Percentiles rank a stretch among this genome's conserved stretches.
These are phyloP conservation scores for Hyposoter didymator DNA, from an alignment of 2,888 invertebrate species.

Conservation along the genomic window DNA sequence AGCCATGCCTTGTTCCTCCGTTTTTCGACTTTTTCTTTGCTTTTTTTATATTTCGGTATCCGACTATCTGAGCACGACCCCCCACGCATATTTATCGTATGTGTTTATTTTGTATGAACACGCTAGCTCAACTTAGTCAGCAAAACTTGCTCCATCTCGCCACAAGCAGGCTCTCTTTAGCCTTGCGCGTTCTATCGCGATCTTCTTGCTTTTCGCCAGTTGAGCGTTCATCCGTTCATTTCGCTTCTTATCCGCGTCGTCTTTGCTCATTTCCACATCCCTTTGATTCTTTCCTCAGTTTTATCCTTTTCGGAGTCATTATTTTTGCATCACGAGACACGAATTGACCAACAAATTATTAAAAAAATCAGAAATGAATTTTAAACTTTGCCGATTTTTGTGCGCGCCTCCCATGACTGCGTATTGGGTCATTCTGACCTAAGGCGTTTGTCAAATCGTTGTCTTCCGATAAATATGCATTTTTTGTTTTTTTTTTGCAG, in stretches of 20 bases:
- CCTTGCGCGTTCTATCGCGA: slow-evolving; percentile 37
- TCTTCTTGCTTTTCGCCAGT: slow-evolving; percentile 20
- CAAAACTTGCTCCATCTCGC: slow-evolving; percentile 34
- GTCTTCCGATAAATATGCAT: no score
- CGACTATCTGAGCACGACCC: slow-evolving; percentile 55
- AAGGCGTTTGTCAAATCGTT: no score
- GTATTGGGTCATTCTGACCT: no score
- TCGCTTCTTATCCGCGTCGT: background rate
- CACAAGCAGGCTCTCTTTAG: background rate
- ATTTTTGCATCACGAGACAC: background rate
- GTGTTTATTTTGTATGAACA: slow-evolving; percentile 40
- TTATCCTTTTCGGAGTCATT: background rate
- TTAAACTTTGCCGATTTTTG: no score
- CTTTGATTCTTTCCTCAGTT: background rate
- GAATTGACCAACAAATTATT: background rate
- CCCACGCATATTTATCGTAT: slow-evolving; percentile 50
- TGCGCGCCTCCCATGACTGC: no score
- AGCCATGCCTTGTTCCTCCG: slow-evolving; percentile 71
- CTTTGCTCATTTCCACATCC: background rate
- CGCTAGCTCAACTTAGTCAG: slow-evolving; percentile 20
- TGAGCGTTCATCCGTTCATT: slow-evolving; percentile 7
- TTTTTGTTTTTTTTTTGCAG: no score
- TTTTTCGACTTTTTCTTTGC: slow-evolving; percentile 14
- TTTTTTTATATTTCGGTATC: slow-evolving; percentile 55
- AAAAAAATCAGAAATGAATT: no score